Evolutionary conservation across 2,113 vertebrate genomes (phyloP).

Genomic region (Nothobranchius furzeri): DNA sequence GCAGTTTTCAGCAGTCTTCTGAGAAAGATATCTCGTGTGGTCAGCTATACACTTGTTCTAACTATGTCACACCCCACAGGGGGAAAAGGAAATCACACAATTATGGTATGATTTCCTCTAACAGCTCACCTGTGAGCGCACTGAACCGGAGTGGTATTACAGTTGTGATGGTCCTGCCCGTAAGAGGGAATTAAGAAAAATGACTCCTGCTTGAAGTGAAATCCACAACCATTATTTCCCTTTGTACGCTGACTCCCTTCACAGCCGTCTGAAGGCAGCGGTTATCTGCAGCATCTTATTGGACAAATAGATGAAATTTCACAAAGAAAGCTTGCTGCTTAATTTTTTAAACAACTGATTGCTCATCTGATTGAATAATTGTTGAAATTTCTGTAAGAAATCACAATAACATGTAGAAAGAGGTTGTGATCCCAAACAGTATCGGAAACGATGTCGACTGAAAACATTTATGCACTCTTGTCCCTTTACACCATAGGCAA

Average conservation of each 20-base stretch:
- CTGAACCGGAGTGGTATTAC: neutral
- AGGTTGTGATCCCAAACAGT: neutral
- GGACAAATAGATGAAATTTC: neutral
- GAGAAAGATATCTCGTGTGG: neutral
- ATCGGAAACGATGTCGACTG: neutral
- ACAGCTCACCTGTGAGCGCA: neutral
- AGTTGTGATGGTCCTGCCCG: neutral
- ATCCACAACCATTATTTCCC: neutral
- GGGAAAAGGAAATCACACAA: neutral
- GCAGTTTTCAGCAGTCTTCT: neutral
- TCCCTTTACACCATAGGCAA: neutral
- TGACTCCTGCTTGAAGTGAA: neutral
- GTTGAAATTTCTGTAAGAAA: neutral
- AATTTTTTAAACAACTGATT: neutral
- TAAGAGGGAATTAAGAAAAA: slow-evolving; percentile 1
- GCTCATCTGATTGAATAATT: neutral
- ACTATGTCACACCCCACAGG: neutral
- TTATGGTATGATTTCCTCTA: neutral
- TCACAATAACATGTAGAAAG: neutral
- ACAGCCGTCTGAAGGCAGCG: slow-evolving; percentile 3
- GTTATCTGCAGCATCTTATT: slow-evolving; percentile 1
- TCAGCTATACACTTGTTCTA: neutral
- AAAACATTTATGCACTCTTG: neutral
- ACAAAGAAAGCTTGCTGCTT: neutral
- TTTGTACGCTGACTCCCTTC: neutral